phyloP scores from a whole-genome alignment of 2,797 vertebrate genomes.

The Paguma larvata region DNA sequence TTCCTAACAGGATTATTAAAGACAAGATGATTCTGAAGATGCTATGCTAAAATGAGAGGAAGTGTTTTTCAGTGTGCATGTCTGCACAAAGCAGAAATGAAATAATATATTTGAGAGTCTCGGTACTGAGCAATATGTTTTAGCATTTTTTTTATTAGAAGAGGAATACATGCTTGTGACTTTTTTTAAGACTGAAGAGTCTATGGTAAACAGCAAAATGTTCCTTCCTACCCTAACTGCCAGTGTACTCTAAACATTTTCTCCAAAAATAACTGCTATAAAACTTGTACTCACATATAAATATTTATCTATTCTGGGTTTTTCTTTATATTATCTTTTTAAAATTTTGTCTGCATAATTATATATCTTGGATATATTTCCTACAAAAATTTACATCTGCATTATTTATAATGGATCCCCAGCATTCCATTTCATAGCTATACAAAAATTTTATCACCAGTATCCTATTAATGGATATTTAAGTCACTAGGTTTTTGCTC shows the following conservation, averaged over 20 bases:
- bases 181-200: neutral
- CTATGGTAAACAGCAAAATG: conserved; percentile 27
- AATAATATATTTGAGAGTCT: neutral
- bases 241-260: neutral
- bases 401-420: neutral
- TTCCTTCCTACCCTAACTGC: neutral
- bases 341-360: conserved; percentile 5
- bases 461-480: neutral
- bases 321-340: neutral
- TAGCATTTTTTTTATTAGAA: conserved; percentile 4
- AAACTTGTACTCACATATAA: neutral
- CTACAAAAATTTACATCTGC: neutral
- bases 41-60: conserved; percentile 40
- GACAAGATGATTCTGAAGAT: conserved; percentile 20
- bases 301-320: neutral
- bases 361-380: neutral
- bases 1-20: conserved; percentile 52
- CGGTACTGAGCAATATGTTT: neutral
- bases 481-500: neutral
- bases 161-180: neutral
- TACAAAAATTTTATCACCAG: neutral
- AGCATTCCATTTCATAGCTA: neutral
- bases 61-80: neutral
- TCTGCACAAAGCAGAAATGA: neutral
- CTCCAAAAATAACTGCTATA: neutral